Evolutionary conservation across 1,140 invertebrate genomes (phyloP).

Genomic region (Drosophila mauritiana): DNA sequence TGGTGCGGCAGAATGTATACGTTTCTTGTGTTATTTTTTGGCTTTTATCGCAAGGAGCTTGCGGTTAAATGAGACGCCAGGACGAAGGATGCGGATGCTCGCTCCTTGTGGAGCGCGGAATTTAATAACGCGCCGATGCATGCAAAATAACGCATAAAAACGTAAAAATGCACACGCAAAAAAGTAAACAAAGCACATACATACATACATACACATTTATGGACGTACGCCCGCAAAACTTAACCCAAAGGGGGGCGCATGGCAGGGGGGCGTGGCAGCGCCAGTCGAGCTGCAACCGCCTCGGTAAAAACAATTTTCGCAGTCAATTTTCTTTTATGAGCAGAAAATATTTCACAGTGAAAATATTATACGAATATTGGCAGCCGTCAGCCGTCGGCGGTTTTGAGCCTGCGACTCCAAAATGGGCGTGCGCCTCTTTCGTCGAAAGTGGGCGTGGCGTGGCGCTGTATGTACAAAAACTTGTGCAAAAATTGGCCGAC

Average conservation of each 20-base stretch:
- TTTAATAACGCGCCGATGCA: conserved; percentile 82
- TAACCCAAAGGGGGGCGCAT: conserved; percentile 4
- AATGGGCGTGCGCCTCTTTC: neutral
- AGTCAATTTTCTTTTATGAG: conserved; percentile 83
- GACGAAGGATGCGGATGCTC: conserved; percentile 21
- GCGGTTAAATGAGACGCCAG: conserved; percentile 54
- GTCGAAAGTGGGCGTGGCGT: conserved; percentile 6
- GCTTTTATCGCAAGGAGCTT: conserved; percentile 41
- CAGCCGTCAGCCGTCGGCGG: conserved; percentile 51
- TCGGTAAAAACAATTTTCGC: conserved; percentile 79
- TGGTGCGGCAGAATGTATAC: conserved; percentile 1
- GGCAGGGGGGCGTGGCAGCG: neutral
- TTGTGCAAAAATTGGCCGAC: conserved; percentile 6
- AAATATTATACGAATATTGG: conserved; percentile 80
- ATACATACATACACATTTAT: neutral
- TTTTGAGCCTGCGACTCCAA: conserved; percentile 24
- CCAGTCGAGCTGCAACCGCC: conserved; percentile 36
- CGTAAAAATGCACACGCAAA: conserved; percentile 73
- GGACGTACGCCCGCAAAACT: conserved; percentile 9
- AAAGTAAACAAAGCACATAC: conserved; percentile 50
- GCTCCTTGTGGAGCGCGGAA: conserved; percentile 53
- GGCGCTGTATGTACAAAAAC: conserved; percentile 1
- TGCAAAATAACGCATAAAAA: conserved; percentile 81
- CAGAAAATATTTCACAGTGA: conserved; percentile 72
- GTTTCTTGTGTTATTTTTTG: conserved; percentile 32